phyloP scores from a whole-genome alignment of 2,113 vertebrate genomes.

The Podarcis raffonei region DNA sequence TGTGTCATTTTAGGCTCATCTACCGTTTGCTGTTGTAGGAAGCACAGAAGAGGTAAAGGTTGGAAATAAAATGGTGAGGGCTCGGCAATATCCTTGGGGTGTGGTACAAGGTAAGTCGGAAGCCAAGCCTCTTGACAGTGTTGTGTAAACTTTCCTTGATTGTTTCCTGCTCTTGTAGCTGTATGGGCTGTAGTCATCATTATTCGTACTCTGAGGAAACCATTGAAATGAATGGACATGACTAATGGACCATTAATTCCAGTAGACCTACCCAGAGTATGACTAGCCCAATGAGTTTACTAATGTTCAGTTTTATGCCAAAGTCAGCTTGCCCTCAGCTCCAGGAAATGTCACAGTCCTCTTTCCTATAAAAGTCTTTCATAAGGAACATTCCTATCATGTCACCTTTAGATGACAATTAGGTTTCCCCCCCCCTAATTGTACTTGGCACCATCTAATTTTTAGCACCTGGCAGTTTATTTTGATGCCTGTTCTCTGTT shows the following conservation, averaged over 20 bases:
- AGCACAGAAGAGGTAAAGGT: constrained; percentile 97
- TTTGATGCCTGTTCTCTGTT: background rate
- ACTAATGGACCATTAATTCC: background rate
- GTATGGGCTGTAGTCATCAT: background rate
- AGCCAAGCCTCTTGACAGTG: background rate
- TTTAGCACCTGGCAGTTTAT: background rate
- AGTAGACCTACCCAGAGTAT: too few relatives aligned
- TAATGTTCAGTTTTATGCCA: background rate
- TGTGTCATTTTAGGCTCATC: constrained; percentile 84
- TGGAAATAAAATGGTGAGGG: constrained; percentile 95
- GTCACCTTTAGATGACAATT: background rate
- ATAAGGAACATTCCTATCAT: background rate
- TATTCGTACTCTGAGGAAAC: background rate
- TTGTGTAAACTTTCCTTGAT: background rate
- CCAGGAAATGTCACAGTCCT: background rate
- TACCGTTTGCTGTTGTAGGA: constrained; percentile 96
- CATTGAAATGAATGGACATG: background rate
- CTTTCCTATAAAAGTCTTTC: background rate
- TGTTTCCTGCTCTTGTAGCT: background rate
- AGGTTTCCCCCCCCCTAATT: background rate
- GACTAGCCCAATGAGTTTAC: background rate
- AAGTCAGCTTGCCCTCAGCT: background rate
- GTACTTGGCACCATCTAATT: background rate
- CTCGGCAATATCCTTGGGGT: constrained; percentile 97
- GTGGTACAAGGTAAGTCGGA: constrained; percentile 92